phyloP scores from a whole-genome alignment of 2,797 vertebrate genomes.

The Heliangelus exortis region DNA sequence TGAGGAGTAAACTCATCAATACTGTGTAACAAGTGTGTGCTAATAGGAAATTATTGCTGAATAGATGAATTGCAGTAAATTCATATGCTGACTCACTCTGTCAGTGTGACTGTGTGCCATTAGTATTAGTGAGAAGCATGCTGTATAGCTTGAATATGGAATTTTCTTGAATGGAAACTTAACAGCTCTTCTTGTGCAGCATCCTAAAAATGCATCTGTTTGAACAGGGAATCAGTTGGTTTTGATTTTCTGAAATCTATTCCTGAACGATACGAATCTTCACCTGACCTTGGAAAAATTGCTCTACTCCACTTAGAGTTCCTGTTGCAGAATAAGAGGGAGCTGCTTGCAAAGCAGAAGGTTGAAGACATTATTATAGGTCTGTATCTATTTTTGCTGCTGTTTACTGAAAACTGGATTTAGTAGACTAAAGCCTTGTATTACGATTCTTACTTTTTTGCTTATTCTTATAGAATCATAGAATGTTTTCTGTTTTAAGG shows the following conservation, averaged over 20 bases:
- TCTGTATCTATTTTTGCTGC: conserved; percentile 67
- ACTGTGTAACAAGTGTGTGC: not conserved
- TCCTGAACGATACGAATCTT: conserved; percentile 86
- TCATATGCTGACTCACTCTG: conserved; percentile 22
- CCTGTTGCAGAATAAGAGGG: conserved; percentile 87
- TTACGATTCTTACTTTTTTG: not conserved
- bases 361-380: conserved; percentile 88
- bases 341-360: conserved; percentile 87
- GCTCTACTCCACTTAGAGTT: conserved; percentile 86
- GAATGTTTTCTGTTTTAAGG: too few species aligned
- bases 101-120: not conserved
- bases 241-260: conserved; percentile 87
- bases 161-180: conserved; percentile 28
- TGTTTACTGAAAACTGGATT: conserved; percentile 7
- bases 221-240: conserved; percentile 85
- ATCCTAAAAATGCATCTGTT: conserved; percentile 57
- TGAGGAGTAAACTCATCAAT: not conserved
- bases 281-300: conserved; percentile 84
- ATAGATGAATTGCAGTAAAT: conserved; percentile 14
- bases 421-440: not conserved
- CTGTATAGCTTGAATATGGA: not conserved
- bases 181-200: conserved; percentile 35
- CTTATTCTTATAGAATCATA: not conserved
- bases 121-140: not conserved
- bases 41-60: conserved; percentile 2